Percentiles rank a stretch among this genome's conserved stretches.
These are phyloP conservation scores for Megathymus violae DNA, from an alignment of 1,140 invertebrate genomes.

Conservation along the genomic window DNA sequence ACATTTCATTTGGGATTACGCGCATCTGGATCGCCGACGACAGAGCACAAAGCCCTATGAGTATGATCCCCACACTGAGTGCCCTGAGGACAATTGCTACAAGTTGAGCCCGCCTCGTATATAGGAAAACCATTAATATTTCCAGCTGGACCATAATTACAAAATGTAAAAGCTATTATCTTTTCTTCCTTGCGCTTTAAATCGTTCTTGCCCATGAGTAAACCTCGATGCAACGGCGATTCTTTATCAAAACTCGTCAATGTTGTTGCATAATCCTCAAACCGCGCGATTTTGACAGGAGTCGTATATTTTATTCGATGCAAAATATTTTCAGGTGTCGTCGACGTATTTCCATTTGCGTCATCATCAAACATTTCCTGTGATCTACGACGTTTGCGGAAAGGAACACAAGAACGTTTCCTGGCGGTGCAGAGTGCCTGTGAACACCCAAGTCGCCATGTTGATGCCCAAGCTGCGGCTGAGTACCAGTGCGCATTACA, in stretches of 20 bases:
- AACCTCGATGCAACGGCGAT: conserved; percentile 61
- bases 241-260: conserved; percentile 34
- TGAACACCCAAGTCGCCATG: conserved; percentile 74
- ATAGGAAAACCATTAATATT: conserved; percentile 76
- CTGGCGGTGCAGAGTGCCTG: conserved; percentile 67
- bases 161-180: conserved; percentile 72
- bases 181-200: conserved; percentile 48
- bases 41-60: conserved; percentile 65
- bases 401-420: conserved; percentile 58
- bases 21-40: conserved; percentile 63
- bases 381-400: conserved; percentile 55
- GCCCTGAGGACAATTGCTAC: conserved; percentile 68
- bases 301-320: conserved; percentile 62
- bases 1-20: conserved; percentile 19
- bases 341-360: conserved; percentile 38
- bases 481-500: conserved; percentile 75
- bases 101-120: conserved; percentile 65
- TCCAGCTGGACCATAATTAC: conserved; percentile 75
- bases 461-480: conserved; percentile 69
- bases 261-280: conserved; percentile 55
- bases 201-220: conserved; percentile 38
- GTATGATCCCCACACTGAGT: conserved; percentile 64
- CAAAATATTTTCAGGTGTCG: conserved; percentile 54
- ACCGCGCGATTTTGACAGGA: conserved; percentile 19
- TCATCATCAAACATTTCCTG: conserved; percentile 54